A percentile compares a stretch with the other conserved stretches of the same genome.
These are phyloP conservation scores for Leiothrix lutea DNA, from an alignment of 2,113 vertebrate species.

Conservation along the genomic window DNA sequence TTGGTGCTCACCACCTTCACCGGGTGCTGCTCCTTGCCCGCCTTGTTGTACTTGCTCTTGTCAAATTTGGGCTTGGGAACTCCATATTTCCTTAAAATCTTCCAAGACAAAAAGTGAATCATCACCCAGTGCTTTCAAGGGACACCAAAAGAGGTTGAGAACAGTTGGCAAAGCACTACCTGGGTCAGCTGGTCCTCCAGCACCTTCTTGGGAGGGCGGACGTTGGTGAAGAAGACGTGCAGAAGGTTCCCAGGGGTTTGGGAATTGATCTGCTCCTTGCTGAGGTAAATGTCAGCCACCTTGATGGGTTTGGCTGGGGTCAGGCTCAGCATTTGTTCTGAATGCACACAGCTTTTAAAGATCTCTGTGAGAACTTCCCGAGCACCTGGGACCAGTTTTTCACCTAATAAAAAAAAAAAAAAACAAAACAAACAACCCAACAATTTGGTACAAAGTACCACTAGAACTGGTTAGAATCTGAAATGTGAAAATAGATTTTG, in stretches of 20 bases:
- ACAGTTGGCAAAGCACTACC: conserved; percentile 64
- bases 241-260: conserved; percentile 94
- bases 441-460: background rate
- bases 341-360: conserved; percentile 94
- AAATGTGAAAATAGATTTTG: background rate
- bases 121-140: background rate
- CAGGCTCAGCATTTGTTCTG: conserved; percentile 93
- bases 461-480: background rate
- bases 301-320: conserved; percentile 89
- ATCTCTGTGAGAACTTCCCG: conserved; percentile 93
- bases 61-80: conserved; percentile 88
- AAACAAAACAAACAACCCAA: rapidly evolving
- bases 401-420: conserved; percentile 72
- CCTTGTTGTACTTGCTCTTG: conserved; percentile 95
- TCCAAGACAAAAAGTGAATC: background rate
- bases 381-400: conserved; percentile 88
- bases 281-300: conserved; percentile 94
- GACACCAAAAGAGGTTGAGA: background rate
- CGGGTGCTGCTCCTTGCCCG: conserved; percentile 93
- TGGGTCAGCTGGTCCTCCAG: conserved; percentile 96
- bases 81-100: conserved; percentile 95
- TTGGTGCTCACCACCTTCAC: conserved; percentile 97
- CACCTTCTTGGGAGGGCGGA: conserved; percentile 93
- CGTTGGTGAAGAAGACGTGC: conserved; percentile 92
- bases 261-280: conserved; percentile 96